These are phyloP conservation scores for Phocoena phocoena DNA, from an alignment of 2,113 vertebrate species.

Conservation along the genomic window DNA sequence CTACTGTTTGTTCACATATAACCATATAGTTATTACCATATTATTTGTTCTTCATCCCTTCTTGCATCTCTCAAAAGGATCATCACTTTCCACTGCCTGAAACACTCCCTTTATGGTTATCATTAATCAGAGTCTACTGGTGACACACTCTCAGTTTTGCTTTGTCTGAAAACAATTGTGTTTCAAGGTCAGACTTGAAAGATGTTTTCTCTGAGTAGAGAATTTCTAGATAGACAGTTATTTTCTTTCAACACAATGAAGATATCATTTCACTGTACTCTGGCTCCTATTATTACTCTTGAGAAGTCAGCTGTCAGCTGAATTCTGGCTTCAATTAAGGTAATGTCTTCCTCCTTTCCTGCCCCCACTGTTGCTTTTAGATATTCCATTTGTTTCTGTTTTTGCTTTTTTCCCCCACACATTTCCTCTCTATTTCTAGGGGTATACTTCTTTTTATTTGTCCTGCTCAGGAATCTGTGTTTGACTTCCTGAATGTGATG, in stretches of 20 bases:
- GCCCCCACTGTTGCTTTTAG: background rate
- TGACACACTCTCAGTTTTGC: background rate
- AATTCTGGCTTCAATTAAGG: background rate
- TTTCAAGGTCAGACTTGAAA: background rate
- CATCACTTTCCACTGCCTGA: background rate
- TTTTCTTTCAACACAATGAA: background rate
- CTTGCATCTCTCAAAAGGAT: background rate
- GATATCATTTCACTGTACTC: background rate
- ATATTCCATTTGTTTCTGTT: background rate
- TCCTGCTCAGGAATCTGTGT: background rate
- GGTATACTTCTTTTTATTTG: background rate
- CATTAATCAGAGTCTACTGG: background rate
- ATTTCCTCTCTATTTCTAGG: background rate
- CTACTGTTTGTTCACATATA: background rate
- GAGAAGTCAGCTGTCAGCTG: background rate
- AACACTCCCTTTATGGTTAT: background rate
- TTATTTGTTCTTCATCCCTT: background rate
- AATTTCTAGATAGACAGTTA: background rate
- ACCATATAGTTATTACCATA: background rate
- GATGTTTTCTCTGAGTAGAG: background rate
- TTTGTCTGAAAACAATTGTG: background rate
- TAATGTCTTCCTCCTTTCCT: background rate
- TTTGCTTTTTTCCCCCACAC: background rate
- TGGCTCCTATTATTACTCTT: background rate
- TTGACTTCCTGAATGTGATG: background rate